These are phyloP conservation scores for Cosmopolites sordidus DNA, from an alignment of 2,888 invertebrate species.

Conservation along the genomic window DNA sequence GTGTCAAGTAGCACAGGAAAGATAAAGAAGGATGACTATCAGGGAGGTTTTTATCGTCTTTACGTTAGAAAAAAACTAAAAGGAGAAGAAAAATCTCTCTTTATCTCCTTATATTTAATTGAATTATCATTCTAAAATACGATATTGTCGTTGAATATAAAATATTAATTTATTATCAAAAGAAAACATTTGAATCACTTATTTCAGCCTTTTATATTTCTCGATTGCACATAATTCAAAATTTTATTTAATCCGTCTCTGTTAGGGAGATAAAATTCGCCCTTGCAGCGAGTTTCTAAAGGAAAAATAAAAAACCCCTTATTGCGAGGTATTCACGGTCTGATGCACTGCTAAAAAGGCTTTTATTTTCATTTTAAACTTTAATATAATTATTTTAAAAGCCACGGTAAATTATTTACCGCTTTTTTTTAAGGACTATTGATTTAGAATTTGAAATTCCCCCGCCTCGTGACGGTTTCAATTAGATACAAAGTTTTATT, in stretches of 20 bases:
- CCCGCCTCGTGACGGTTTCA: conserved; percentile 1
- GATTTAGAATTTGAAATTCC: conserved; percentile 7
- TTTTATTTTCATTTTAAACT: conserved; percentile 22
- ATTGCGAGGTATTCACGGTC: conserved; percentile 22
- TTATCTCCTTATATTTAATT: too few relatives aligned
- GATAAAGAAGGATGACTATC: too few relatives aligned
- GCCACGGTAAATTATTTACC: conserved; percentile 18
- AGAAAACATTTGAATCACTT: too few relatives aligned
- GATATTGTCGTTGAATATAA: too few relatives aligned
- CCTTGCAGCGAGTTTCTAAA: conserved; percentile 9
- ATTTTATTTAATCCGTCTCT: conserved; percentile 7
- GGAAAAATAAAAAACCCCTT: conserved; percentile 17
- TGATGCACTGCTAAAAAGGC: conserved; percentile 22
- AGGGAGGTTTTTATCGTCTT: too few relatives aligned
- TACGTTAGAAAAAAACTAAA: too few relatives aligned
- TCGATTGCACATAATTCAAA: neutral
- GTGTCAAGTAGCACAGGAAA: too few relatives aligned
- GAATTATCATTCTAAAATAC: too few relatives aligned
- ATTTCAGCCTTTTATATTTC: too few relatives aligned
- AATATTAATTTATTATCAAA: too few relatives aligned
- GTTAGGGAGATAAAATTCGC: conserved; percentile 11
- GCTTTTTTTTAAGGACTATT: conserved; percentile 10
- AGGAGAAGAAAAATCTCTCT: too few relatives aligned
- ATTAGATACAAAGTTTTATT: conserved; percentile 1
- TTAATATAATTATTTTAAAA: conserved; percentile 23